Conservation (phyloP, 2,888 invertebrate species). For the Tetheella fluctuosa region DNA sequence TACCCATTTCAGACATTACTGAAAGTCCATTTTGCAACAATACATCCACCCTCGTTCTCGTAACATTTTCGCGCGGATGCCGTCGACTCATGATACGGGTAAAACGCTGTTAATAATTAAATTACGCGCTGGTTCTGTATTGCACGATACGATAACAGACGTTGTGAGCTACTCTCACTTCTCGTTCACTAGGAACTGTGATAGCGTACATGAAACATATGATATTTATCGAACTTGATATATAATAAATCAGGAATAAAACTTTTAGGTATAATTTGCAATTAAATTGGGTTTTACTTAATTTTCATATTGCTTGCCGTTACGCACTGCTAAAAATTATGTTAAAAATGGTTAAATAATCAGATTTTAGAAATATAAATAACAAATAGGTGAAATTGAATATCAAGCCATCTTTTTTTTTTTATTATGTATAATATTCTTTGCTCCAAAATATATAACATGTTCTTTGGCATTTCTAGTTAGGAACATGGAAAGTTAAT, state of each 20-base stretch:
- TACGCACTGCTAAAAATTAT: no score
- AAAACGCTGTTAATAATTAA: constrained; percentile 62
- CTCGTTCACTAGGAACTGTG: neutral
- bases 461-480: neutral
- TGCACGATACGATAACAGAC: constrained; percentile 51
- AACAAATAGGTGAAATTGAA: no score
- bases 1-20: constrained; percentile 42
- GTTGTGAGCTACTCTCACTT: neutral
- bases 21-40: constrained; percentile 51
- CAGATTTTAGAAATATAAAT: no score
- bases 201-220: neutral
- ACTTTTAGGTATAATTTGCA: no score
- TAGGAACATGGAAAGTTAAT: constrained; percentile 19
- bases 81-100: constrained; percentile 47
- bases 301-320: no score
- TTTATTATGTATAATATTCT: neutral
- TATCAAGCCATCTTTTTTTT: no score
- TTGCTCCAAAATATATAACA: neutral
- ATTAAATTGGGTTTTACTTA: no score
- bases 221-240: neutral
- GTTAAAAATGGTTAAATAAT: no score
- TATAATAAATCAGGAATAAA: no score
- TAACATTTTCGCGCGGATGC: constrained; percentile 44
- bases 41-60: constrained; percentile 25
- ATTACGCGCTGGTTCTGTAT: constrained; percentile 45